Evolutionary conservation across 2,888 invertebrate genomes (phyloP).

Genomic region (Drosophila basisetae): DNA sequence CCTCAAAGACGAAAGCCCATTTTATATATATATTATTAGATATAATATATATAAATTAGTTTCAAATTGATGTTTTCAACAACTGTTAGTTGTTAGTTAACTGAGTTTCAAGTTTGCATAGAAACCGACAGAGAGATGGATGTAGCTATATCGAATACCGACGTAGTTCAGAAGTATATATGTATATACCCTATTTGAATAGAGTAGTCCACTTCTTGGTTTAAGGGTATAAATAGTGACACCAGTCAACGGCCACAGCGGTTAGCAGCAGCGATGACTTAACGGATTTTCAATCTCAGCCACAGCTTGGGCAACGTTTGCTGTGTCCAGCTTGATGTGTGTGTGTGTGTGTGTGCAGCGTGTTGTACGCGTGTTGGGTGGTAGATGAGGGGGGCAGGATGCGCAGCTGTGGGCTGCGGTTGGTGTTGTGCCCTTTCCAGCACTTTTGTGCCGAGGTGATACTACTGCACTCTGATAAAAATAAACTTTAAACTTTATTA

Average conservation of each 20-base stretch:
- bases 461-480: slow-evolving; percentile 9
- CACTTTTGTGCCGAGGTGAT: not conserved
- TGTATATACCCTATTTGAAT: too few relatives aligned
- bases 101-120: too few relatives aligned
- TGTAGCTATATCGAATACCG: too few relatives aligned
- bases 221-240: slow-evolving; percentile 10
- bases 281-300: slow-evolving; percentile 81
- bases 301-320: slow-evolving; percentile 31
- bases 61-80: not conserved
- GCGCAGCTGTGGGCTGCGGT: slow-evolving; percentile 37
- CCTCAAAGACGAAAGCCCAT: not conserved
- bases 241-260: slow-evolving; percentile 67
- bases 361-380: not conserved
- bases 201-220: not conserved
- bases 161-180: too few relatives aligned
- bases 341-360: slow-evolving; percentile 1
- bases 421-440: not conserved
- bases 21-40: not conserved
- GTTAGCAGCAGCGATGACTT: slow-evolving; percentile 80
- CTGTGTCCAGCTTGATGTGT: slow-evolving; percentile 4
- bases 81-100: not conserved
- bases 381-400: not conserved
- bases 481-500: not conserved
- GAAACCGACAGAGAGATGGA: too few relatives aligned
- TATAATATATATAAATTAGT: not conserved